Evolutionary conservation across 2,888 invertebrate genomes (phyloP), one percentile per base, ranked within the genome.

Genomic region (Dryadula phaetusa): DNA sequence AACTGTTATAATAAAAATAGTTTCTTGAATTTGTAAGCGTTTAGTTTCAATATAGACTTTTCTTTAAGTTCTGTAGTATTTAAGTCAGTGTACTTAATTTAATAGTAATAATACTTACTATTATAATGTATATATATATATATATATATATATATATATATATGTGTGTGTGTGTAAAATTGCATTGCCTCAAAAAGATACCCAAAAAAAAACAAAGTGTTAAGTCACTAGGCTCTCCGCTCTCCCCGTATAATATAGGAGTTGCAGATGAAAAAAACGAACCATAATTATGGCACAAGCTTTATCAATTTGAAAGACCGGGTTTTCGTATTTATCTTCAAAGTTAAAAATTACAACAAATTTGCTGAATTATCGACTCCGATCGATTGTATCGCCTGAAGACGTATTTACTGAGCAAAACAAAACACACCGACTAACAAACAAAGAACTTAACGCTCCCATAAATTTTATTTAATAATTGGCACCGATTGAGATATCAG

Each of bases 401-500:
- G 67, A 64, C 64, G 61, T 62, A 64, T 53, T 72, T 69, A 72
- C 61, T 46, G 69, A 69, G 67, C 58, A 69, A 60, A 70, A 71
- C 66, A 67, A 70, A 71, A 70, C 54, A 60, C 54, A 71, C 69
- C 66, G 66, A 70, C 80, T 79, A 80, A 78, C 83, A 84, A 83
- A 84, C 82, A 84, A 77, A 77, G 80, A 80, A 82, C 70, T 80
- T 83, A 82, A 82, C 79, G 76, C 72, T 77, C 75, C 76, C 83
- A 79, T 87, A 86, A 84, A 86, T 86, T 79, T 72, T 69, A 79
- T 61, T 77, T 77, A 80, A 84, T 82, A 83, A 83, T 81, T 78
- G 79, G 77, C 76, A 76, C 76, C 81, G 82, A 88, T 88, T 87
- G 85, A 88, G 88, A 84, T 86, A 87, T 88, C 84, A 82, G 76